Percentiles rank a stretch among this genome's conserved stretches.
Evolutionary conservation across 1,140 invertebrate species (phyloP).

Genomic region (Ooceraea biroi): DNA sequence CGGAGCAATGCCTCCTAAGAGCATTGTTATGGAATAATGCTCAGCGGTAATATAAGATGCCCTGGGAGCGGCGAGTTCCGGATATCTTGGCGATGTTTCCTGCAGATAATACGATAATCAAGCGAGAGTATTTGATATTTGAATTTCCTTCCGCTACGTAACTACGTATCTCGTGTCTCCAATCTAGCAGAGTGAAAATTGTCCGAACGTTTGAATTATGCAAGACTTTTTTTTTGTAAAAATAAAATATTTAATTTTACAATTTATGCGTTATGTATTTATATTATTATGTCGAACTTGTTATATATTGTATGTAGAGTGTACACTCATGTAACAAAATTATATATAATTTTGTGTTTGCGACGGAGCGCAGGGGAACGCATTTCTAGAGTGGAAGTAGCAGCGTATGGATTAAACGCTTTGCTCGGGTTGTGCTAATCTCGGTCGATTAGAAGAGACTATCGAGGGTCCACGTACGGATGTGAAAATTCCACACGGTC

Average conservation of each 20-base stretch:
- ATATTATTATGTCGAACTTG: background rate
- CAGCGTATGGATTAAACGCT: constrained; percentile 37
- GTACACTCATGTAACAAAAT: background rate
- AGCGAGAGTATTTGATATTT: too few relatives aligned
- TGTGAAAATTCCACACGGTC: constrained; percentile 69
- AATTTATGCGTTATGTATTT: too few relatives aligned
- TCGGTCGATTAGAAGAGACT: constrained; percentile 58
- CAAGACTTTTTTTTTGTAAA: background rate
- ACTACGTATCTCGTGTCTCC: too few relatives aligned
- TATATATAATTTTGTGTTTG: constrained; percentile 11
- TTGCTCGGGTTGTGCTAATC: constrained; percentile 54
- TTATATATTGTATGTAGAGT: background rate
- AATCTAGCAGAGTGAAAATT: too few relatives aligned
- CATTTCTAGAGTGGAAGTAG: constrained; percentile 1
- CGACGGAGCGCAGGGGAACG: background rate
- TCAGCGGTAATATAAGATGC: constrained; percentile 5
- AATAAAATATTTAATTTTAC: background rate
- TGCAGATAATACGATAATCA: constrained; percentile 6
- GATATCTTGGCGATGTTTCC: background rate
- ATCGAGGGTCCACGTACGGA: constrained; percentile 49
- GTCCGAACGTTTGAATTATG: background rate
- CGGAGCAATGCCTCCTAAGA: background rate
- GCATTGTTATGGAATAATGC: constrained; percentile 42
- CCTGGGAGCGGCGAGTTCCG: background rate
- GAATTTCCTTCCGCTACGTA: too few relatives aligned